Percentiles rank a stretch among this genome's conserved stretches.
These are phyloP conservation scores for Melanargia galathea DNA, from an alignment of 2,888 invertebrate species.

Conservation along the genomic window DNA sequence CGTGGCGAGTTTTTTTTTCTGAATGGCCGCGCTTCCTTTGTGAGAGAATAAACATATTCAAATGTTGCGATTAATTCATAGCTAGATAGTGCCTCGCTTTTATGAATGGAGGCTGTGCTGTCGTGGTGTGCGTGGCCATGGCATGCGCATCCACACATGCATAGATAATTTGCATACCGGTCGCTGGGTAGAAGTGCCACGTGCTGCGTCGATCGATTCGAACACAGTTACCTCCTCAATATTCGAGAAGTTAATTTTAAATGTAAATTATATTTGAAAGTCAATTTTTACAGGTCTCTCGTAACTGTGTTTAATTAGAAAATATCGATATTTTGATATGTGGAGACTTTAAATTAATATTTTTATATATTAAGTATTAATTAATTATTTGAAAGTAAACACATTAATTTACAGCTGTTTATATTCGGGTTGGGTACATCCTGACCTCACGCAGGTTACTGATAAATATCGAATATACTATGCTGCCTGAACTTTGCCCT, in stretches of 20 bases:
- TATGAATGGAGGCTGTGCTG: conserved; percentile 75
- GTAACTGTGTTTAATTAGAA: conserved; percentile 39
- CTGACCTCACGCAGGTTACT: conserved; percentile 1
- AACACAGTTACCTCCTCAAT: conserved; percentile 76
- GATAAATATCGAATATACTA: conserved; percentile 7
- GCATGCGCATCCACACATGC: conserved; percentile 56
- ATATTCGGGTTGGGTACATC: not conserved
- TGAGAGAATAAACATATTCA: conserved; percentile 79
- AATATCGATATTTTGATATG: conserved; percentile 36
- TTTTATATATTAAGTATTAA: not conserved
- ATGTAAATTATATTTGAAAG: conserved; percentile 74
- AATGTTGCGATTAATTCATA: conserved; percentile 83
- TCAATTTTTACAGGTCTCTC: conserved; percentile 54
- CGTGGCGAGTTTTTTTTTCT: conserved; percentile 77
- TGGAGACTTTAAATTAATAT: conserved; percentile 20
- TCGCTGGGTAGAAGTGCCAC: conserved; percentile 69
- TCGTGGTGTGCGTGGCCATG: conserved; percentile 62
- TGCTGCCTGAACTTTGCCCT: not conserved
- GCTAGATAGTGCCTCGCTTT: conserved; percentile 78
- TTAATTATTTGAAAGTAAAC: not conserved
- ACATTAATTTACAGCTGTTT: conserved; percentile 8
- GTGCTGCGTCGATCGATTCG: conserved; percentile 61
- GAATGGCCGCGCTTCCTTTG: conserved; percentile 81
- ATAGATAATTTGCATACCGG: conserved; percentile 72
- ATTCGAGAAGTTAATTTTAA: conserved; percentile 74